Percentiles rank a stretch among this genome's conserved stretches.
Conservation (phyloP, 2,113 vertebrate species). For the Triplophysa siluroides region DNA sequence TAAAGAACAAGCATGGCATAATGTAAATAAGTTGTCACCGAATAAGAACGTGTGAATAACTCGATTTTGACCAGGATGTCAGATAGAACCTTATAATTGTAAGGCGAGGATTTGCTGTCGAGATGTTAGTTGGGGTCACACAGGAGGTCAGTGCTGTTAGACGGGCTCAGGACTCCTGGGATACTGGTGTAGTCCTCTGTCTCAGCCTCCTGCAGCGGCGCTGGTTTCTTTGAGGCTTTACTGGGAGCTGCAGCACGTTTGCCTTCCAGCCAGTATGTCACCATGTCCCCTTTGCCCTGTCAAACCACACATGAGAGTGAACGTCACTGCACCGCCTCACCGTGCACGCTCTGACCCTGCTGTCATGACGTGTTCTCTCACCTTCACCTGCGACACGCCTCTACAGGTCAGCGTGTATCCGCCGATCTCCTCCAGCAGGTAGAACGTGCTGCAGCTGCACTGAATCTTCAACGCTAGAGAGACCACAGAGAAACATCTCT, state of each 20-base stretch:
- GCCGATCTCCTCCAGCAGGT: slow-evolving; percentile 86
- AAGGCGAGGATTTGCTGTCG: no score
- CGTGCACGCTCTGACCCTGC: background rate
- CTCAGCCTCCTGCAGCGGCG: slow-evolving; percentile 32
- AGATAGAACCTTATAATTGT: no score
- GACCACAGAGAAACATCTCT: background rate
- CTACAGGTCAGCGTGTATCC: slow-evolving; percentile 81
- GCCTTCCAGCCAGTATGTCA: slow-evolving; percentile 83
- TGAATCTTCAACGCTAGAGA: slow-evolving; percentile 86
- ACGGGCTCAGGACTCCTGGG: slow-evolving; percentile 45
- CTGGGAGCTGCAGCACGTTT: slow-evolving; percentile 63
- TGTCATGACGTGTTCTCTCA: slow-evolving; percentile 53
- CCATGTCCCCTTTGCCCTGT: slow-evolving; percentile 85
- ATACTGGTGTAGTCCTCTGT: slow-evolving; percentile 35
- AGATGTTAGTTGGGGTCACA: slow-evolving; percentile 33
- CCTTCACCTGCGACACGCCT: slow-evolving; percentile 87
- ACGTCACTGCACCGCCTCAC: background rate
- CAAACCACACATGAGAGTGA: background rate
- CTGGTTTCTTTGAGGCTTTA: slow-evolving; percentile 55
- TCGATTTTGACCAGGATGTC: no score
- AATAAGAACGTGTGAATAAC: no score
- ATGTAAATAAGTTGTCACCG: no score
- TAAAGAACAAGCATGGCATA: no score
- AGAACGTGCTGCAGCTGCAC: slow-evolving; percentile 80
- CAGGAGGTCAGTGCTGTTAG: slow-evolving; percentile 1